Conservation (phyloP, 64 coral and sea anemone species). For the Orbicella faveolata region DNA sequence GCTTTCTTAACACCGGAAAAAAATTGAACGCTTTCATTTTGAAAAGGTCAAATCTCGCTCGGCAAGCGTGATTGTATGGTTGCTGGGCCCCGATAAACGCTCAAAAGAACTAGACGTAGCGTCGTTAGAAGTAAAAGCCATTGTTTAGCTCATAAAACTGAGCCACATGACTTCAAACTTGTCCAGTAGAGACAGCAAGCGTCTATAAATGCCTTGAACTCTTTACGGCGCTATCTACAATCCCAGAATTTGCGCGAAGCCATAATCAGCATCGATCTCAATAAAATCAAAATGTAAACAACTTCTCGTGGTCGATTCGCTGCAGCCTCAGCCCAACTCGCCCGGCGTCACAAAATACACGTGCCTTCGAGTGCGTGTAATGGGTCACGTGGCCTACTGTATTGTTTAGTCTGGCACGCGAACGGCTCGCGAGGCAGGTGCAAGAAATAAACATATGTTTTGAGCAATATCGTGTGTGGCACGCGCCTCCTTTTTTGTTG, state of each 20-base stretch:
- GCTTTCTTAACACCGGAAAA: not conserved
- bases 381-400: slow-evolving; percentile 7
- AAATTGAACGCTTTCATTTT: no score
- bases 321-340: not conserved
- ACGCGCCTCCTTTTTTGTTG: slow-evolving; percentile 37
- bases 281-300: not conserved
- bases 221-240: not conserved
- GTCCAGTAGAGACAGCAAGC: slow-evolving; percentile 9
- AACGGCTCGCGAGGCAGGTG: slow-evolving; percentile 53
- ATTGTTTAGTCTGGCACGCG: slow-evolving; percentile 45
- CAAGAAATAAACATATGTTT: slow-evolving; percentile 43
- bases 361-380: slow-evolving; percentile 5
- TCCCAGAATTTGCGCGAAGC: not conserved
- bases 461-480: slow-evolving; percentile 41
- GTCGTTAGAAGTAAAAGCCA: not conserved
- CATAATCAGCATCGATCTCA: not conserved
- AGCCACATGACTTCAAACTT: slow-evolving; percentile 14
- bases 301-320: not conserved
- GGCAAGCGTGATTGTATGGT: not conserved
- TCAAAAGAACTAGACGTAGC: not conserved
- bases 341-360: not conserved
- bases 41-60: not conserved
- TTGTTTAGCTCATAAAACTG: not conserved
- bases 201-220: not conserved
- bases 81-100: not conserved